Evolutionary conservation across 2,888 invertebrate genomes (phyloP).

Genomic region (Heliconius ismenius): DNA sequence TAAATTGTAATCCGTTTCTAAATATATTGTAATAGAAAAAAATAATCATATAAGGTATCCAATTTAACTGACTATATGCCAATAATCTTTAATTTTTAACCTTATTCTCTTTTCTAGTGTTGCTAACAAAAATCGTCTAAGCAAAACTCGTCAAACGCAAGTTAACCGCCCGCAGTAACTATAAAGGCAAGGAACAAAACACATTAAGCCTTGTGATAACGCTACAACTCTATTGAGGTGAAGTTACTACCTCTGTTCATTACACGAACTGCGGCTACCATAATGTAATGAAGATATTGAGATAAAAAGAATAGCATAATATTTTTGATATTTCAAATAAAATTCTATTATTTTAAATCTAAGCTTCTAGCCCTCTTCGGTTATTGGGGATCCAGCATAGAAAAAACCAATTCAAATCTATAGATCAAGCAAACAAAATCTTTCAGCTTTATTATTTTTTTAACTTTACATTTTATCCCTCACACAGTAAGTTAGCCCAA

Average conservation of each 20-base stretch:
- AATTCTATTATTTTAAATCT: background rate
- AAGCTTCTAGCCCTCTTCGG: too few relatives aligned
- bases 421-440: too few relatives aligned
- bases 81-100: background rate
- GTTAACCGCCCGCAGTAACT: background rate
- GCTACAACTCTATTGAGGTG: background rate
- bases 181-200: slow-evolving; percentile 1
- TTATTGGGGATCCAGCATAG: too few relatives aligned
- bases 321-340: background rate
- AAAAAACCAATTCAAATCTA: too few relatives aligned
- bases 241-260: background rate
- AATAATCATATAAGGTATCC: too few relatives aligned
- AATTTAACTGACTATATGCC: too few relatives aligned
- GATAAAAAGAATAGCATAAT: background rate
- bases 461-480: too few relatives aligned
- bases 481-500: too few relatives aligned
- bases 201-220: slow-evolving; percentile 11
- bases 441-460: background rate
- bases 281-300: too few relatives aligned
- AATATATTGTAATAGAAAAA: too few relatives aligned
- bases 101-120: background rate
- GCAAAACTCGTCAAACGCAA: slow-evolving; percentile 7
- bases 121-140: background rate
- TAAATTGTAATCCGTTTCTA: too few relatives aligned
- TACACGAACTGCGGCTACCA: background rate